Conservation (phyloP, 2,888 invertebrate genomes). For the Rhorus exstirpatorius region DNA sequence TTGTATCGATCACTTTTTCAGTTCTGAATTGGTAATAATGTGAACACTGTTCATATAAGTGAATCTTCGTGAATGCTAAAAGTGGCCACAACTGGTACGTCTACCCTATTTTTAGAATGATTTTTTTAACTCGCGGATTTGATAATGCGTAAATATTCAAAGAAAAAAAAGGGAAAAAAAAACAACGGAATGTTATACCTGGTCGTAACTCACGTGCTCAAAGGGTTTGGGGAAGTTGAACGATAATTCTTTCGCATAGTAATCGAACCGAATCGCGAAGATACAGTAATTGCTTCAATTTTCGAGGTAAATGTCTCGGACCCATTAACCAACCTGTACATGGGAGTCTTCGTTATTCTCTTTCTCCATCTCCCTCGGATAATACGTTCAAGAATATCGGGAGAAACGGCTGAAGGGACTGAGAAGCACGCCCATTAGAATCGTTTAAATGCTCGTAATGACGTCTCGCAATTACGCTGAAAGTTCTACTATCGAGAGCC, state of each 20-base stretch:
- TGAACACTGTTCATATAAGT: too few relatives aligned
- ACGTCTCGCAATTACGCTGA: constrained; percentile 82
- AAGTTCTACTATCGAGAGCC: constrained; percentile 74
- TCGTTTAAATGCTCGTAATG: constrained; percentile 81
- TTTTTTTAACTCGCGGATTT: too few relatives aligned
- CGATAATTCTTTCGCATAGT: constrained; percentile 36
- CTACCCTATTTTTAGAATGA: too few relatives aligned
- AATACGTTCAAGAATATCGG: constrained; percentile 52
- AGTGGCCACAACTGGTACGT: too few relatives aligned
- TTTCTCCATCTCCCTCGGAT: constrained; percentile 19
- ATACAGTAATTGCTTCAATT: constrained; percentile 60
- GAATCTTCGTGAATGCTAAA: too few relatives aligned
- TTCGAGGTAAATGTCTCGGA: constrained; percentile 48
- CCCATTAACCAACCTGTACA: constrained; percentile 42
- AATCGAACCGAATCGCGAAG: constrained; percentile 46
- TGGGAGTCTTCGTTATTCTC: constrained; percentile 35
- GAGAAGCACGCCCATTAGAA: constrained; percentile 68
- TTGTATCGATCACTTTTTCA: too few relatives aligned
- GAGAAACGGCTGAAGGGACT: constrained; percentile 52
- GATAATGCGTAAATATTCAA: background rate
- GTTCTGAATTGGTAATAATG: too few relatives aligned
- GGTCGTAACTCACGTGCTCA: background rate
- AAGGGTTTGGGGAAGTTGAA: background rate
- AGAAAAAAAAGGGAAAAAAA: too few relatives aligned
- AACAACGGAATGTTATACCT: background rate